A percentile compares a stretch with the other conserved stretches of the same genome.
Evolutionary conservation across 2,797 vertebrate genomes (phyloP).

Genomic region (Euthynnus affinis): DNA sequence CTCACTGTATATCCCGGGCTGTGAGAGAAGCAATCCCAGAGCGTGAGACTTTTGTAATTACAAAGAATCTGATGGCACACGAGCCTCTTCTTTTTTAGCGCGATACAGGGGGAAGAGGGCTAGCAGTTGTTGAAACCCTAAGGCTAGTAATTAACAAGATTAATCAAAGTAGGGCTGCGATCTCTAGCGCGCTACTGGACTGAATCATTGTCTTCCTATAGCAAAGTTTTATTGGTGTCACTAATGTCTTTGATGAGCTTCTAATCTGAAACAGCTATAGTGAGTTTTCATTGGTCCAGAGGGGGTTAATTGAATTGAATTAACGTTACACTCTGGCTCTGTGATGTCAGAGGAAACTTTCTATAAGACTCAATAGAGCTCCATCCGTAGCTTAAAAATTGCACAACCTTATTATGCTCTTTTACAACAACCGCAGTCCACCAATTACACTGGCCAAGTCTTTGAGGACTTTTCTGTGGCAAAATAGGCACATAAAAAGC

Average conservation of each 20-base stretch:
- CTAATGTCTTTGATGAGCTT: constrained; percentile 83
- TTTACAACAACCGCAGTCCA: constrained; percentile 27
- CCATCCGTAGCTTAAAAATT: constrained; percentile 33
- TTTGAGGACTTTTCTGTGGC: constrained; percentile 47
- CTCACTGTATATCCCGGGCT: constrained; percentile 50
- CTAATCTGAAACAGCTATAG: constrained; percentile 69
- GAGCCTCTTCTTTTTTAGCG: constrained; percentile 61
- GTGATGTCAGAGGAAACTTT: constrained; percentile 74
- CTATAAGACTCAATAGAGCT: constrained; percentile 40
- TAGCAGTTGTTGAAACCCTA: constrained; percentile 71
- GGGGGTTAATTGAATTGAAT: constrained; percentile 80
- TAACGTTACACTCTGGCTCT: constrained; percentile 67
- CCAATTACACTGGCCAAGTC: constrained; percentile 39
- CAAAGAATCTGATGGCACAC: constrained; percentile 74
- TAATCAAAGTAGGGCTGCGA: constrained; percentile 83
- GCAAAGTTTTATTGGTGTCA: constrained; percentile 76
- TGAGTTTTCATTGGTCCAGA: constrained; percentile 72
- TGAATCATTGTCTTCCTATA: constrained; percentile 79
- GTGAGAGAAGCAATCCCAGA: constrained; percentile 67
- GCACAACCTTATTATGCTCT: constrained; percentile 35
- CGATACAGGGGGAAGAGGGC: constrained; percentile 56
- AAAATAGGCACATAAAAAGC: constrained; percentile 35
- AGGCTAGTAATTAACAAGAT: constrained; percentile 88
- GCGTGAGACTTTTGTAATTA: constrained; percentile 82
- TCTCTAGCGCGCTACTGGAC: constrained; percentile 75